These are phyloP conservation scores for Xiphydria camelus DNA, from an alignment of 2,888 invertebrate genomes.

Conservation along the genomic window DNA sequence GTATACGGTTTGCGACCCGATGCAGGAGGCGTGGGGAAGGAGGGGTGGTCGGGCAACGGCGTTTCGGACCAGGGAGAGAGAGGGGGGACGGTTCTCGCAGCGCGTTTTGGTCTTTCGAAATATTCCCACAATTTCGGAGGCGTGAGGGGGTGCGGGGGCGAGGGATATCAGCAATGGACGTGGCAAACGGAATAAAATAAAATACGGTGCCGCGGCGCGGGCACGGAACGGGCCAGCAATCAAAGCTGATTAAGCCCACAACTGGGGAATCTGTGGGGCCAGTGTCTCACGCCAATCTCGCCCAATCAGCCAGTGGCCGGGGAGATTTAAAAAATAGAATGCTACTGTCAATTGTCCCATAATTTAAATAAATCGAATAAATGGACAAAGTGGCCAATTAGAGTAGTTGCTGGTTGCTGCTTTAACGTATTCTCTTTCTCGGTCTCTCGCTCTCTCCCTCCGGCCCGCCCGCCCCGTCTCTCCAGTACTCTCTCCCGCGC, in stretches of 20 bases:
- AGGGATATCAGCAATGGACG: no score
- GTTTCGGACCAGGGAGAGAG: no score
- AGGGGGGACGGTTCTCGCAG: constrained; percentile 23
- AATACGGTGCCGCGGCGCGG: constrained; percentile 6
- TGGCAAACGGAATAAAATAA: constrained; percentile 5
- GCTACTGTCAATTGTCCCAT: constrained; percentile 59
- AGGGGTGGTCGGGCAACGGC: no score
- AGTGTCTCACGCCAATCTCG: constrained; percentile 59
- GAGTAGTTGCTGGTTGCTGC: constrained; percentile 55
- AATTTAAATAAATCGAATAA: constrained; percentile 60
- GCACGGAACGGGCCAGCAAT: constrained; percentile 46
- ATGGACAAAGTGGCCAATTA: constrained; percentile 60
- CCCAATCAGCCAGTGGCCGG: constrained; percentile 55
- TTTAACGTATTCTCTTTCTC: constrained; percentile 50
- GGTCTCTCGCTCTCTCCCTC: constrained; percentile 32
- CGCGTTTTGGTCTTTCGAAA: constrained; percentile 16
- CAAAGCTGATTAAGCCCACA: constrained; percentile 59
- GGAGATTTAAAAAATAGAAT: constrained; percentile 59
- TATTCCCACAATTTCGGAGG: constrained; percentile 42
- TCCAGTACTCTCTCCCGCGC: constrained; percentile 21
- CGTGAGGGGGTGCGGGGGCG: constrained; percentile 31
- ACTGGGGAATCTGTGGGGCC: constrained; percentile 59
- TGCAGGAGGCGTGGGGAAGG: no score
- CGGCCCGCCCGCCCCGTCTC: constrained; percentile 27
- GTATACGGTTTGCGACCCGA: background rate